These are phyloP conservation scores for Dicycla oo DNA, from an alignment of 2,888 invertebrate genomes.

Conservation along the genomic window DNA sequence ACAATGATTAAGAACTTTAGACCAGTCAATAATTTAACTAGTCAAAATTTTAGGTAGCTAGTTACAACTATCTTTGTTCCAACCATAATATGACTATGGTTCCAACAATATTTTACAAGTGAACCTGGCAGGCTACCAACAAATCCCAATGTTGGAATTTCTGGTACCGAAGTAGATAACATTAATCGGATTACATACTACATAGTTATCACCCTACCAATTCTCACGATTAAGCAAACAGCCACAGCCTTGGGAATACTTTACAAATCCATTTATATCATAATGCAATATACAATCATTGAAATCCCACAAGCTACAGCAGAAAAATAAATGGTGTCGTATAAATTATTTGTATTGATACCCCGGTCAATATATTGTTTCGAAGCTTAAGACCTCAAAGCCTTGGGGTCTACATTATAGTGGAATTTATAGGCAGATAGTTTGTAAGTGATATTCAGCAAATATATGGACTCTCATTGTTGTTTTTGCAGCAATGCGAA, in stretches of 20 bases:
- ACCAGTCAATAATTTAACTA: conserved; percentile 26
- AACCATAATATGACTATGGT: too few species aligned
- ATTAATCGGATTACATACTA: conserved; percentile 67
- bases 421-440: conserved; percentile 56
- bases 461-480: conserved; percentile 36
- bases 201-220: conserved; percentile 59
- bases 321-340: conserved; percentile 60
- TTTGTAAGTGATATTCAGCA: conserved; percentile 46
- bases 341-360: conserved; percentile 60
- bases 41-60: conserved; percentile 22
- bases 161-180: conserved; percentile 44
- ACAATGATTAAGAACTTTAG: conserved; percentile 14
- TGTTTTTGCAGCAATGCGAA: conserved; percentile 8
- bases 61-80: conserved; percentile 16
- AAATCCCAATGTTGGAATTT: conserved; percentile 42
- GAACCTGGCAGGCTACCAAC: conserved; percentile 42
- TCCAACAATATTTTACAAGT: conserved; percentile 48
- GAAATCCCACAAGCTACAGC: conserved; percentile 68
- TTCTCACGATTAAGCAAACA: conserved; percentile 66
- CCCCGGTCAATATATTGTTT: conserved; percentile 43
- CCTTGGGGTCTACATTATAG: conserved; percentile 52
- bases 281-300: conserved; percentile 74
- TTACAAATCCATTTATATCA: conserved; percentile 74
- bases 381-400: conserved; percentile 54
- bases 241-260: conserved; percentile 62